Base-by-base conservation (phyloP, 2,888 invertebrate species). In the Odontocolon sp. region DNA sequence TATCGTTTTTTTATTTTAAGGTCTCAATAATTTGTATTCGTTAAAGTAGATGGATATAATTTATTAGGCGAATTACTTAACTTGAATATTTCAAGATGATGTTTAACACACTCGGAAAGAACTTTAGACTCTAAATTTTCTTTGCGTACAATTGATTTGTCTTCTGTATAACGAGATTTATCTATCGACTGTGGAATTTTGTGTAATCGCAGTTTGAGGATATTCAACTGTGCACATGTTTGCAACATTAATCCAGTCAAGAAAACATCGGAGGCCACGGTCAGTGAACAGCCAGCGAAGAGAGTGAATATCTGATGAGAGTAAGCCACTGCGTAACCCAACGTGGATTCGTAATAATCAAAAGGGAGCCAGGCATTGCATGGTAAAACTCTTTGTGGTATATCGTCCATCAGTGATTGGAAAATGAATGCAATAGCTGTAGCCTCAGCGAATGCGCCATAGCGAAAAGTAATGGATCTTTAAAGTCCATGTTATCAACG, bases 231-330 rank as follows among this genome's bases (percentile, higher is more conserved):
- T 0, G 82, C 77, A 42, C 85, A 83, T 0, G 79, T 78, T 21
- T 79, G 67, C 16, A 79, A 42, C 45, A 83, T 75, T 0, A 82
- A 54, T 26, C 79, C 81, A 9, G 84, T 77, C 2, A 87, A 82
- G 3, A 88, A 66, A 0, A 85, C 84, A 52, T 87, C 87, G 42
- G 82, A 85, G 0, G 79, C 84, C 0, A 84, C 80, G 40, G 85
- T 85, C 0, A 82, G 36, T 4, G 38, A 16, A 3, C 72, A 63
- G 1, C 63, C 67, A 16, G 56, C 50, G 9, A 28, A 11, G 16
- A 45, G 6, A 6, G 80, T 50, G 0, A 82, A 8, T 6, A 66
- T 9, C 47, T 83, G 82, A 23, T 80, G 75, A 38, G 64, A 1
- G 9, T 73, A 79, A n/a, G 77, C 70, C 4, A 66, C 31, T 28